A percentile compares a stretch with the other conserved stretches of the same genome.
Evolutionary conservation across 2,113 vertebrate genomes (phyloP).

Genomic region (Bostrychus sinensis): DNA sequence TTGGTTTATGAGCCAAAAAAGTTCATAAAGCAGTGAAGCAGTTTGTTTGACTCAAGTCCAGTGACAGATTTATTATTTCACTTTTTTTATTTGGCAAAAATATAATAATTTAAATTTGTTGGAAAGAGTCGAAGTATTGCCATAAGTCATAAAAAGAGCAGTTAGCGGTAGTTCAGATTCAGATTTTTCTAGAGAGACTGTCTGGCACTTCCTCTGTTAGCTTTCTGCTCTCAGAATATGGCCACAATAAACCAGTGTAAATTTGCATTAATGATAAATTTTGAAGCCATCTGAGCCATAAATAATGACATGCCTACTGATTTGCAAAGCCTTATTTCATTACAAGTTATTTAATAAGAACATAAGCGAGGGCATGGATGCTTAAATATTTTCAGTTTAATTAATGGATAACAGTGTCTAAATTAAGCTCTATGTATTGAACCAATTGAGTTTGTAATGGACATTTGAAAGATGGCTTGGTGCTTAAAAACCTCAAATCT

Average conservation of each 20-base stretch:
- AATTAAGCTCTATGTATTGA: constrained; percentile 19
- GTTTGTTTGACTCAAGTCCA: constrained; percentile 56
- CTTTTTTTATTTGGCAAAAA: constrained; percentile 47
- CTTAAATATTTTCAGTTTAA: constrained; percentile 28
- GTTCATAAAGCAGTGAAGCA: constrained; percentile 41
- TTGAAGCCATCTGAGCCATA: constrained; percentile 22
- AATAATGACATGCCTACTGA: constrained; percentile 15
- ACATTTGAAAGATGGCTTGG: constrained; percentile 13
- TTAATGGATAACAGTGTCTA: constrained; percentile 13
- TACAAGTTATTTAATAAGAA: constrained; percentile 27
- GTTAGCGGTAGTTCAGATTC: constrained; percentile 50
- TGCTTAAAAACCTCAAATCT: constrained; percentile 22
- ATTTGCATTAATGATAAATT: constrained; percentile 41
- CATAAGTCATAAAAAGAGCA: constrained; percentile 52
- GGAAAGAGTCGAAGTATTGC: constrained; percentile 57
- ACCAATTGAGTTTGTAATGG: constrained; percentile 18
- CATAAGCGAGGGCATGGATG: not conserved
- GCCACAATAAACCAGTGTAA: constrained; percentile 32
- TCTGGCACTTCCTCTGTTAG: constrained; percentile 19
- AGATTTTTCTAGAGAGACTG: constrained; percentile 34
- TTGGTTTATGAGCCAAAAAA: not conserved
- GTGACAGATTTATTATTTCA: constrained; percentile 46
- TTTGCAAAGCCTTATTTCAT: constrained; percentile 4
- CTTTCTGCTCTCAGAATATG: constrained; percentile 52
- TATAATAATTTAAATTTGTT: constrained; percentile 51